Conservation (phyloP, 1,140 invertebrate species). For the Notospermus geniculatus region DNA sequence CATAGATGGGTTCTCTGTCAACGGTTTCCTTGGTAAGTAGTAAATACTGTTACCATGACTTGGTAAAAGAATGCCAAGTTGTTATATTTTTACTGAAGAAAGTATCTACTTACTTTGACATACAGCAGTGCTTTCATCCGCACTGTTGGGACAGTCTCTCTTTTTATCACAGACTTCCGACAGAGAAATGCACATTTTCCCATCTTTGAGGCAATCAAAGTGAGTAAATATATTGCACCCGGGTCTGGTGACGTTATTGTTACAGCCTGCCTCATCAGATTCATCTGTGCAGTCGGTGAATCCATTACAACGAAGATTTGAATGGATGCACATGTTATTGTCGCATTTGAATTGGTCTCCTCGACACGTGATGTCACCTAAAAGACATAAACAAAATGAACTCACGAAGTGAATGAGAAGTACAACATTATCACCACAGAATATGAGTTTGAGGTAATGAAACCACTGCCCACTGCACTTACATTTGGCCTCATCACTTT, state of each 20-base stretch:
- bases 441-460: no score
- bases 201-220: not conserved
- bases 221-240: not conserved
- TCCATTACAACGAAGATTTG: not conserved
- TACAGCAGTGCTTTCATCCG: not conserved
- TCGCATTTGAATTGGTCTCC: not conserved
- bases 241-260: not conserved
- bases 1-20: no score
- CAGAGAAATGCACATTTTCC: not conserved
- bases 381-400: not conserved
- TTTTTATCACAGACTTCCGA: not conserved
- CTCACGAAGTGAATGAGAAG: no score
- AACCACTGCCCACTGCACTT: no score
- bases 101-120: no score
- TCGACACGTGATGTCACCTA: slow-evolving; percentile 1
- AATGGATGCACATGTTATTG: not conserved
- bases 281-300: slow-evolving; percentile 4
- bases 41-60: no score
- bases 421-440: no score
- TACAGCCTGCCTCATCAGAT: not conserved
- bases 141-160: not conserved
- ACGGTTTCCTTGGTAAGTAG: no score
- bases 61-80: no score
- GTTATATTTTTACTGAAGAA: no score
- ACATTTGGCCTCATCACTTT: not conserved